These are phyloP conservation scores for Sebastes itinus DNA, from an alignment of 2,797 vertebrate species.

Conservation along the genomic window DNA sequence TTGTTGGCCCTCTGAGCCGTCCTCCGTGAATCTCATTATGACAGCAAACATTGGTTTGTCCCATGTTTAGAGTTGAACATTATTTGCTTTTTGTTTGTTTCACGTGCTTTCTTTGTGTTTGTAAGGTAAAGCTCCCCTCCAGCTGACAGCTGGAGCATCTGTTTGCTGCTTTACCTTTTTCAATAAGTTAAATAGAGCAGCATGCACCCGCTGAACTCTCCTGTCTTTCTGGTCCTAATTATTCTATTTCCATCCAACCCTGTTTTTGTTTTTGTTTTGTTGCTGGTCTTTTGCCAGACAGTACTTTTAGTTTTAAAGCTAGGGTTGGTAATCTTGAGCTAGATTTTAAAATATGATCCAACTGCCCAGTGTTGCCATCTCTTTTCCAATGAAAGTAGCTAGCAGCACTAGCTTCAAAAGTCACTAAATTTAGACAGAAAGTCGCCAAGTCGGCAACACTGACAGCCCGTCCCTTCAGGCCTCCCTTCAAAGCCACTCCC, in stretches of 20 bases:
- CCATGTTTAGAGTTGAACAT: background rate
- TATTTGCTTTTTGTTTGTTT: slow-evolving; percentile 37
- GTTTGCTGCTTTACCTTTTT: background rate
- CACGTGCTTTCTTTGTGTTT: background rate
- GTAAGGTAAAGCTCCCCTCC: background rate
- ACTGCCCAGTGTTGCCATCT: background rate
- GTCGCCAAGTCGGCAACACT: too few relatives aligned
- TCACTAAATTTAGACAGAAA: too few relatives aligned
- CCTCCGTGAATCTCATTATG: slow-evolving; percentile 22
- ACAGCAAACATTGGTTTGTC: slow-evolving; percentile 30
- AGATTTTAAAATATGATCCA: background rate
- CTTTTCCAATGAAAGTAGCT: background rate
- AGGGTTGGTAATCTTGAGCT: background rate
- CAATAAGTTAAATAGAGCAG: background rate
- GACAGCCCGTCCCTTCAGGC: too few relatives aligned
- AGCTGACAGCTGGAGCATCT: background rate
- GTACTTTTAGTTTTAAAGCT: background rate
- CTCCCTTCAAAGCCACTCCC: too few relatives aligned
- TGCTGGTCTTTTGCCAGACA: too few relatives aligned
- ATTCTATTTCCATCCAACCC: too few relatives aligned
- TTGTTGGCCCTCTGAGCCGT: background rate
- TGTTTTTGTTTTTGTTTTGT: too few relatives aligned
- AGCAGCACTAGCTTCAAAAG: too few relatives aligned
- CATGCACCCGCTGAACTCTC: too few relatives aligned
- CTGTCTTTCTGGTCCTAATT: too few relatives aligned